A percentile compares a stretch with the other conserved stretches of the same genome.
These are phyloP conservation scores for Scartelaos histophorus DNA, from an alignment of 2,113 vertebrate genomes.

Conservation along the genomic window DNA sequence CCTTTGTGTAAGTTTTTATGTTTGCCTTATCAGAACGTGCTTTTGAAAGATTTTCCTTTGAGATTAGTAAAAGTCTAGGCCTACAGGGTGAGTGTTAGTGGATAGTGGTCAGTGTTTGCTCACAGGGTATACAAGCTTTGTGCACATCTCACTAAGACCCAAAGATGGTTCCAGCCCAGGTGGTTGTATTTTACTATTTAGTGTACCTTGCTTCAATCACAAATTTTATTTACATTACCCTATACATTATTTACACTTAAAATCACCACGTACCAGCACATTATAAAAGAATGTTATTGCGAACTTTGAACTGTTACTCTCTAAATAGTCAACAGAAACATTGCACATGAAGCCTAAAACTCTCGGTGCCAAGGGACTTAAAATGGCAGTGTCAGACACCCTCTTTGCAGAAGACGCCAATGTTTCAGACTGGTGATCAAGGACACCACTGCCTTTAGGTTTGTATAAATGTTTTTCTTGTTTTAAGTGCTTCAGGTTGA, in stretches of 20 bases:
- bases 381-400: slow-evolving; percentile 49
- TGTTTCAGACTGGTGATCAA: slow-evolving; percentile 43
- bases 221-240: slow-evolving; percentile 27
- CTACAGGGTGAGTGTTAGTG: slow-evolving; percentile 41
- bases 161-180: slow-evolving; percentile 25
- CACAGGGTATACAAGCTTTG: slow-evolving; percentile 71
- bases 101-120: slow-evolving; percentile 49
- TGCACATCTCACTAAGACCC: slow-evolving; percentile 60
- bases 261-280: slow-evolving; percentile 71
- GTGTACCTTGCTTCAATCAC: slow-evolving; percentile 15
- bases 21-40: slow-evolving; percentile 73
- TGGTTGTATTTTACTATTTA: slow-evolving; percentile 11
- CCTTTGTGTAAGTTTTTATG: slow-evolving; percentile 41
- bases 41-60: slow-evolving; percentile 54
- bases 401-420: slow-evolving; percentile 24
- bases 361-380: slow-evolving; percentile 41
- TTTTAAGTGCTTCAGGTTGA: slow-evolving; percentile 75
- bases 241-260: slow-evolving; percentile 42
- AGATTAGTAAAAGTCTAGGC: slow-evolving; percentile 51
- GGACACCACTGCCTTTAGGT: slow-evolving; percentile 69
- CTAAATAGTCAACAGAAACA: slow-evolving; percentile 44
- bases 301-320: slow-evolving; percentile 42
- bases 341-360: slow-evolving; percentile 60
- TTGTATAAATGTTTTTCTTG: slow-evolving; percentile 58
- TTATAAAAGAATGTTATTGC: slow-evolving; percentile 67